A percentile compares a stretch with the other conserved stretches of the same genome.
Conservation (phyloP, 2,888 invertebrate species). For the Hirtodrosophila alboralis region DNA sequence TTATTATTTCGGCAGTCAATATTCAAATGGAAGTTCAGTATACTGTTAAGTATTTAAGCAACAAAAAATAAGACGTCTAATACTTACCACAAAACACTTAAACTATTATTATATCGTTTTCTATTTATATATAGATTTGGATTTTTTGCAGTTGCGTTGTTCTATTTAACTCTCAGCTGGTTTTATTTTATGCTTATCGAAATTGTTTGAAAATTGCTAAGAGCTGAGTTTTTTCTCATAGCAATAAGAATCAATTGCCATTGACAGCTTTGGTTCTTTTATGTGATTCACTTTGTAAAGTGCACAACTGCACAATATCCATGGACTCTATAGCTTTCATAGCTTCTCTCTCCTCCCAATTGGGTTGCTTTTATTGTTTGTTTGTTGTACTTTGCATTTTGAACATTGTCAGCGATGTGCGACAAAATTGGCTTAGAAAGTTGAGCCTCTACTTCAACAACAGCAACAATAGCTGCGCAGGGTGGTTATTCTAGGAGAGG, state of each 20-base stretch:
- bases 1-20: no score
- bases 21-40: no score
- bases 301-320: slow-evolving; percentile 18
- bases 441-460: slow-evolving; percentile 63
- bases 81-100: no score
- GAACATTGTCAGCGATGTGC: slow-evolving; percentile 56
- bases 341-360: not conserved
- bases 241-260: slow-evolving; percentile 60
- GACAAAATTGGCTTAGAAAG: slow-evolving; percentile 78
- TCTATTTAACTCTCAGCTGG: not conserved
- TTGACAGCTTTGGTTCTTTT: slow-evolving; percentile 38
- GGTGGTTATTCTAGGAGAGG: no score
- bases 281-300: slow-evolving; percentile 56
- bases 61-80: no score
- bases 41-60: no score
- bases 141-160: not conserved
- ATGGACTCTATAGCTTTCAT: not conserved
- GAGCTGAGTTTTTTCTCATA: slow-evolving; percentile 2
- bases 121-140: not conserved
- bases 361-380: slow-evolving; percentile 37
- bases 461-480: slow-evolving; percentile 27
- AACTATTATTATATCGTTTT: slow-evolving; percentile 10
- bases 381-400: slow-evolving; percentile 43
- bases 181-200: slow-evolving; percentile 26
- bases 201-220: slow-evolving; percentile 29